Base-by-base conservation (phyloP, 2,888 invertebrate genomes). In the Scaeva pyrastri region DNA sequence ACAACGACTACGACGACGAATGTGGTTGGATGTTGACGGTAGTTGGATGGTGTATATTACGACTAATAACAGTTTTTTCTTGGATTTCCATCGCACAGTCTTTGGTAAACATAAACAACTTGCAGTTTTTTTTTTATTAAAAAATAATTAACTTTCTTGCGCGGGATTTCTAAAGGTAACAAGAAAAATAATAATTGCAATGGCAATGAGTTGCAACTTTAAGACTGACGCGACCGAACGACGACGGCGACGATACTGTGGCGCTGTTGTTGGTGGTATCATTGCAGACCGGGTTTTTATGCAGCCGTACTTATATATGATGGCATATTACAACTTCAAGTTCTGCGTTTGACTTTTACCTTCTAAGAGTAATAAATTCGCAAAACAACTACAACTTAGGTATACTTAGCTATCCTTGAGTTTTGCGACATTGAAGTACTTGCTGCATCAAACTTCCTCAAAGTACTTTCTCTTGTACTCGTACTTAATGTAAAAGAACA, bases 101-200 rank as follows among this genome's bases (percentile, higher is more conserved):
- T 55, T 19, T 23, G 11, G 62, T 62, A 81, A 71, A 71, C 60
- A 73, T 70, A 62, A 80, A 70, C 81, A 72, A 66, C 43, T 64
- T 76, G 12, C 0, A 16, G 36, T 75, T 71, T 64, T 70, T 52
- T 71, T 62, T 50, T 75, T 43, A 75, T 58, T 60, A 26, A 31
- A 75, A 84, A 84, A 75, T 71, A 84, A 84, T 80, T 84, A 84
- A 80, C 80, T 84, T 84, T 84, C 79, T 75, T 79, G 74, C 41
- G 74, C 74, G 64, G 55, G 68, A 70, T 74, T 78, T 78, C 58
- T 60, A 41, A 60, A n/a, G n/a, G 52, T 14, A 66, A 52, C 16
- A 26, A 19, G 48, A 31, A 45, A 45, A 62, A 62, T 55, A 36
- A 66, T 68, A 48, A 70, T 75, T 75, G 48, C 62, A 19, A 31